phyloP scores from a whole-genome alignment of 2,888 invertebrate species.

The Eristalis tenax region DNA sequence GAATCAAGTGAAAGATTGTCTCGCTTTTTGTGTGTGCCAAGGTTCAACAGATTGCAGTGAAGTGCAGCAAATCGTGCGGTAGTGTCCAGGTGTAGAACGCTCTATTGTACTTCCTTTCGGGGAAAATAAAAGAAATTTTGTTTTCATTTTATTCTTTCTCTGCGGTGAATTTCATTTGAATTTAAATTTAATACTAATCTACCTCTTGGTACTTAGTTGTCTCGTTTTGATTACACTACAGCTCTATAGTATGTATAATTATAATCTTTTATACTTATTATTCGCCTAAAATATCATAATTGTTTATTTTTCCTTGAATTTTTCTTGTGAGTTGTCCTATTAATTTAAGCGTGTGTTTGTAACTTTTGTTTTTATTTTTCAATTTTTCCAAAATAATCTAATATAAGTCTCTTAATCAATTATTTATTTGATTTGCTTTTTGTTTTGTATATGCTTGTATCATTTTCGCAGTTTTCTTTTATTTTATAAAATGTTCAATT shows the following conservation, averaged over 20 bases:
- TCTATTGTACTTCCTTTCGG: background rate
- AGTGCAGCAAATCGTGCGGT: background rate
- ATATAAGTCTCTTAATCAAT: slow-evolving; percentile 36
- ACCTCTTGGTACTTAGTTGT: slow-evolving; percentile 43
- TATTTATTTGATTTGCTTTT: slow-evolving; percentile 26
- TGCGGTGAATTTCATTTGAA: slow-evolving; percentile 31
- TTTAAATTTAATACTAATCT: slow-evolving; percentile 43
- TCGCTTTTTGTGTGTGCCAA: background rate
- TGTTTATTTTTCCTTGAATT: slow-evolving; percentile 33
- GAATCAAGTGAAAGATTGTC: background rate
- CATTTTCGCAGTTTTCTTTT: slow-evolving; percentile 23
- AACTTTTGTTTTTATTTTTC: slow-evolving; percentile 11
- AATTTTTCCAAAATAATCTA: slow-evolving; percentile 40
- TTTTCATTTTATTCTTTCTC: slow-evolving; percentile 28
- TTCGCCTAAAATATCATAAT: slow-evolving; percentile 40
- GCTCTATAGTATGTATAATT: slow-evolving; percentile 36
- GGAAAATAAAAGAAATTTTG: slow-evolving; percentile 29
- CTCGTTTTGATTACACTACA: slow-evolving; percentile 55
- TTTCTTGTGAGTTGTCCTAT: slow-evolving; percentile 46
- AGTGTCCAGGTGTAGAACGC: background rate
- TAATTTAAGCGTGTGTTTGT: slow-evolving; percentile 53
- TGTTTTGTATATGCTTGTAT: slow-evolving; percentile 7
- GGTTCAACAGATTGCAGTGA: background rate
- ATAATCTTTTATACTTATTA: slow-evolving; percentile 41
- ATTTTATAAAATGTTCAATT: slow-evolving; percentile 49